A percentile compares a stretch with the other conserved stretches of the same genome.
Conservation (phyloP, 2,888 invertebrate species). For the Trichogramma evanescens region DNA sequence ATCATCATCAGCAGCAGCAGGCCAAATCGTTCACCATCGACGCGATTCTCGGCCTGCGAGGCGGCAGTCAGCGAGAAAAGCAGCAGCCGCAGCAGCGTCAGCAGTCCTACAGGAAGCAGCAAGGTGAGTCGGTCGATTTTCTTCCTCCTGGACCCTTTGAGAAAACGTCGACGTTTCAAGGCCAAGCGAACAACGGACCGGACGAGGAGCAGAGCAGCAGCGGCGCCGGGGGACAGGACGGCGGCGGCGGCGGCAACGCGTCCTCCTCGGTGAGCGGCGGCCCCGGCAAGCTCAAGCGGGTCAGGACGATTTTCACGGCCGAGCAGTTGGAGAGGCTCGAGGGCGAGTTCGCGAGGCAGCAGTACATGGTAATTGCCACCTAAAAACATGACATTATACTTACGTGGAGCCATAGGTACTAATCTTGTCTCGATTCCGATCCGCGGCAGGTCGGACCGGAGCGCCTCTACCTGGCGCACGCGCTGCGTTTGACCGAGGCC, state of each 20-base stretch:
- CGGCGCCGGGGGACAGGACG: background rate
- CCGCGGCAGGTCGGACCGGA: constrained; percentile 68
- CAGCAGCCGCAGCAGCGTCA: constrained; percentile 35
- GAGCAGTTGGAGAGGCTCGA: constrained; percentile 91
- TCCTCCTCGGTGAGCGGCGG: background rate
- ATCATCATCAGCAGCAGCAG: constrained; percentile 40
- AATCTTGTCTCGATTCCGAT: background rate
- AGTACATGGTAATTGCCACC: constrained; percentile 71
- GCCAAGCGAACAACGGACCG: constrained; percentile 11
- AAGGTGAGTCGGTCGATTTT: constrained; percentile 23
- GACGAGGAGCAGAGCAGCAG: constrained; percentile 12
- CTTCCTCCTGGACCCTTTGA: background rate
- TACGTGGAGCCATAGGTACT: too few species aligned
- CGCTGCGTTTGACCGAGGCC: constrained; percentile 78
- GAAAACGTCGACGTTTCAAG: background rate
- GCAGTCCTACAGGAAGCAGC: constrained; percentile 38
- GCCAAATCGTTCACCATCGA: constrained; percentile 82
- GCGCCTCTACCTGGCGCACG: constrained; percentile 82
- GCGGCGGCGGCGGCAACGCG: background rate
- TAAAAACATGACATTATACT: too few species aligned
- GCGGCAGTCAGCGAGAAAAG: constrained; percentile 38
- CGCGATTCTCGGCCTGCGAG: constrained; percentile 72
- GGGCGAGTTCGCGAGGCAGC: constrained; percentile 90
- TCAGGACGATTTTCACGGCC: constrained; percentile 93
- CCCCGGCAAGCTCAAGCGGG: constrained; percentile 63